phyloP scores from a whole-genome alignment of 2,888 invertebrate genomes.

The Diachrysia chrysitis region DNA sequence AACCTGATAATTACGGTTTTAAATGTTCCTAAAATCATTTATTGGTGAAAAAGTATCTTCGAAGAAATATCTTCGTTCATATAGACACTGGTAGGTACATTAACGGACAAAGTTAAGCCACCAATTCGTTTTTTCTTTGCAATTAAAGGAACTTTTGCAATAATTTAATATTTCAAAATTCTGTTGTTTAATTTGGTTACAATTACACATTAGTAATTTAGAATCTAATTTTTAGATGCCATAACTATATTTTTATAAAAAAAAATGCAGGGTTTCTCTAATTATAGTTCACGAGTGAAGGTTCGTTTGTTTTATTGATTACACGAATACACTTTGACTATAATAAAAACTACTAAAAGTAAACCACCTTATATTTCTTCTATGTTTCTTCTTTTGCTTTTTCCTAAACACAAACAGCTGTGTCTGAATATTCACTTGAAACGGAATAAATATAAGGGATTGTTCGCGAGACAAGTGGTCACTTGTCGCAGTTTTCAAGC shows the following conservation, averaged over 20 bases:
- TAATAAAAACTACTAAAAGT: neutral
- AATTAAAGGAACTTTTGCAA: too few relatives aligned
- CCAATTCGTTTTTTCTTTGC: too few relatives aligned
- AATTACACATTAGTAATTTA: too few relatives aligned
- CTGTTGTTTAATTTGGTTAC: too few relatives aligned
- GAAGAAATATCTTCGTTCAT: too few relatives aligned
- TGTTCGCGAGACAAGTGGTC: conserved; percentile 4
- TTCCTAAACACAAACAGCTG: neutral
- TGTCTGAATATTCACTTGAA: conserved; percentile 4
- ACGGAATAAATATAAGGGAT: neutral
- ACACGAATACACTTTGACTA: neutral
- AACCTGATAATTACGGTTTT: neutral
- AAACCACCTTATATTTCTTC: neutral
- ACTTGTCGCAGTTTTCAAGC: conserved; percentile 4
- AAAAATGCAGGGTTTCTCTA: too few relatives aligned
- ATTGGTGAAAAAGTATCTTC: neutral
- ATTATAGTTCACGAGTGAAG: too few relatives aligned
- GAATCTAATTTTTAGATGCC: too few relatives aligned
- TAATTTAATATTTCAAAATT: too few relatives aligned
- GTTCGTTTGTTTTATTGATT: neutral
- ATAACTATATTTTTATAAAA: too few relatives aligned
- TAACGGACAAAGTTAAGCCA: too few relatives aligned
- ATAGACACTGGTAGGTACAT: too few relatives aligned
- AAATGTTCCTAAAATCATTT: neutral
- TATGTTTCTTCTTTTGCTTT: neutral